Evolutionary conservation across 2,888 invertebrate genomes (phyloP).

Genomic region (Agriopis leucophaearia): DNA sequence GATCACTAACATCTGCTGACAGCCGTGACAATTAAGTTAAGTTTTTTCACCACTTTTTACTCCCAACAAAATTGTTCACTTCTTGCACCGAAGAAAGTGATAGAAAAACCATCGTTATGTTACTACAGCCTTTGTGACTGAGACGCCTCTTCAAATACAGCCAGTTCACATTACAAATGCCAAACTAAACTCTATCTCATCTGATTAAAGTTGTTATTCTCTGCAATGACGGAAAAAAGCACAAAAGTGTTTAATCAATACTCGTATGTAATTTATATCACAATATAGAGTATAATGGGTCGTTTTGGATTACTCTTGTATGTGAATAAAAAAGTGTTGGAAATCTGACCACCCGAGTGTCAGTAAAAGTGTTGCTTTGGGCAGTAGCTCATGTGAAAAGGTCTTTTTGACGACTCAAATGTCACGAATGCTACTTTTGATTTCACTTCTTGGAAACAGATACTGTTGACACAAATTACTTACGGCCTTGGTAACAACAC

Average conservation of each 20-base stretch:
- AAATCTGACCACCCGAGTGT: slow-evolving; percentile 28
- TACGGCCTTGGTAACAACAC: too few species aligned
- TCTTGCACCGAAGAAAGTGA: slow-evolving; percentile 73
- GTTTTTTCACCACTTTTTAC: slow-evolving; percentile 67
- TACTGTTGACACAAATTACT: too few species aligned
- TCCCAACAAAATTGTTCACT: slow-evolving; percentile 52
- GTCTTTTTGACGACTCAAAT: slow-evolving; percentile 23
- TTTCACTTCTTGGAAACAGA: slow-evolving; percentile 16
- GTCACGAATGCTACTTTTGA: slow-evolving; percentile 10
- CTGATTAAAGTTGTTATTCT: neutral
- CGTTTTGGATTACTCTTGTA: slow-evolving; percentile 43
- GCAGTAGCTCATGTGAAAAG: slow-evolving; percentile 21
- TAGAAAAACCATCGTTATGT: slow-evolving; percentile 71
- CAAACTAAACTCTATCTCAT: slow-evolving; percentile 26
- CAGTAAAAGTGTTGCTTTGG: slow-evolving; percentile 40
- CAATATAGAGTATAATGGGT: slow-evolving; percentile 40
- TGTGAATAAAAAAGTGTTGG: slow-evolving; percentile 42
- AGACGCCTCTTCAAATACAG: slow-evolving; percentile 19
- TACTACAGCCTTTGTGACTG: slow-evolving; percentile 60
- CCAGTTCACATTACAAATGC: slow-evolving; percentile 29
- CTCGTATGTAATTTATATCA: slow-evolving; percentile 55
- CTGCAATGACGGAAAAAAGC: slow-evolving; percentile 2
- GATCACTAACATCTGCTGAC: slow-evolving; percentile 54
- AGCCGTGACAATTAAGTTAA: slow-evolving; percentile 79
- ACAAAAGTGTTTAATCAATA: slow-evolving; percentile 56